Conservation (phyloP, 1,140 invertebrate genomes). For the Globodera rostochiensis region DNA sequence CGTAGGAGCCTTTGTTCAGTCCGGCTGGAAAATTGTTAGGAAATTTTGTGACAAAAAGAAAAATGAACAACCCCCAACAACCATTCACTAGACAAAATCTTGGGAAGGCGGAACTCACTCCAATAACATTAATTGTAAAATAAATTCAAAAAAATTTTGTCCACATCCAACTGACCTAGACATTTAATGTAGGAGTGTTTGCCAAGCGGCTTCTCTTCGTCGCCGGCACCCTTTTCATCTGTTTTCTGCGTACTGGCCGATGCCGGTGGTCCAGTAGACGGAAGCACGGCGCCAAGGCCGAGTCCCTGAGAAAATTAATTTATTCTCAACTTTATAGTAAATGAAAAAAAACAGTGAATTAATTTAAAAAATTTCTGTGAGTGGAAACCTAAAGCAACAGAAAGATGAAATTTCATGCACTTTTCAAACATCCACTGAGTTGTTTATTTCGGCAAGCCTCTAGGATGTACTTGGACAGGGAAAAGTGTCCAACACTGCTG, state of each 20-base stretch:
- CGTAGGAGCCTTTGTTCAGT: slow-evolving; percentile 37
- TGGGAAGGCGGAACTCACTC: no score
- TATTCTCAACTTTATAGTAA: not conserved
- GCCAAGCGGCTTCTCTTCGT: slow-evolving; percentile 25
- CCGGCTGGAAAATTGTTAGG: slow-evolving; percentile 6
- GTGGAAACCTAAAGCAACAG: not conserved
- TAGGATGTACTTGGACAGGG: not conserved
- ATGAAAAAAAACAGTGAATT: no score
- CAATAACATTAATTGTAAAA: no score
- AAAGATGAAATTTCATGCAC: not conserved
- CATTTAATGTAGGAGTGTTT: slow-evolving; percentile 24
- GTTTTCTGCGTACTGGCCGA: not conserved
- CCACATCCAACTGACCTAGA: not conserved
- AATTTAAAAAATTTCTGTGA: not conserved
- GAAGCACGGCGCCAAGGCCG: slow-evolving; percentile 36
- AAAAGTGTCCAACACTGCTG: not conserved
- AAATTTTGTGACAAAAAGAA: no score
- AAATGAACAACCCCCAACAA: no score
- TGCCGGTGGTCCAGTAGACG: not conserved
- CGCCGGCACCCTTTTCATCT: not conserved
- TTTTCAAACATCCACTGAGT: not conserved
- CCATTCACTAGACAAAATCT: no score
- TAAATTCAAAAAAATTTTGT: not conserved
- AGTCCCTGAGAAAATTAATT: slow-evolving; percentile 20
- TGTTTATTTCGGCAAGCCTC: not conserved